Evolutionary conservation across 2,113 vertebrate species (phyloP).

Genomic region (Cyrtonyx montezumae): DNA sequence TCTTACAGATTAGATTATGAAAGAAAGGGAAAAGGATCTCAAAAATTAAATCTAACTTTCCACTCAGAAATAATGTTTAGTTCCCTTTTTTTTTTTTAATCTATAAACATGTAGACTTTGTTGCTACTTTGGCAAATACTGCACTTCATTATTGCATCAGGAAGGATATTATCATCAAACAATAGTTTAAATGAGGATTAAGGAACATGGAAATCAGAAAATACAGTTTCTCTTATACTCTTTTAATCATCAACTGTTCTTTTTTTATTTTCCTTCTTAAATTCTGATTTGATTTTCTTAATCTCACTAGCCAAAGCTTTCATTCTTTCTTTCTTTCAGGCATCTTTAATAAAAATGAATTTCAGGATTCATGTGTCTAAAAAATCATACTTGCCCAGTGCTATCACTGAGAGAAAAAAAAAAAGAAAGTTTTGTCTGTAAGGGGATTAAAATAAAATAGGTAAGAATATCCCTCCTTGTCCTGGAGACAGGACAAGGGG

Average conservation of each 20-base stretch:
- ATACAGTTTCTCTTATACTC: background rate
- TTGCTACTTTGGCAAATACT: background rate
- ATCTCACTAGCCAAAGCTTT: conserved; percentile 67
- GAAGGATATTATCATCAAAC: background rate
- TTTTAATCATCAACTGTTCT: conserved; percentile 66
- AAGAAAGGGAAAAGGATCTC: background rate
- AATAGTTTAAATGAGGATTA: background rate
- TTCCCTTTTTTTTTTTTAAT: background rate
- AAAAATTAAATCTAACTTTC: background rate
- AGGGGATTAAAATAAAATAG: background rate
- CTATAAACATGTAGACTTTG: background rate
- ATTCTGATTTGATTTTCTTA: conserved; percentile 61
- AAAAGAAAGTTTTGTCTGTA: background rate
- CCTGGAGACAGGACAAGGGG: too few species aligned
- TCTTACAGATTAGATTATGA: background rate
- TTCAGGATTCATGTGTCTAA: background rate
- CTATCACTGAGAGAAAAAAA: background rate
- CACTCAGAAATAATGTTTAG: background rate
- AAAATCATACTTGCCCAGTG: background rate
- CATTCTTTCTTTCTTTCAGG: conserved; percentile 74
- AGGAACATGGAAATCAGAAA: background rate
- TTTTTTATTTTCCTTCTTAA: conserved; percentile 58
- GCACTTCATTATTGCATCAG: background rate
- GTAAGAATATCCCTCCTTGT: background rate
- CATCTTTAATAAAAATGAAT: conserved; percentile 37